Conservation (phyloP, 1,140 invertebrate species). For the Pseudomyrmex dendroicus region DNA sequence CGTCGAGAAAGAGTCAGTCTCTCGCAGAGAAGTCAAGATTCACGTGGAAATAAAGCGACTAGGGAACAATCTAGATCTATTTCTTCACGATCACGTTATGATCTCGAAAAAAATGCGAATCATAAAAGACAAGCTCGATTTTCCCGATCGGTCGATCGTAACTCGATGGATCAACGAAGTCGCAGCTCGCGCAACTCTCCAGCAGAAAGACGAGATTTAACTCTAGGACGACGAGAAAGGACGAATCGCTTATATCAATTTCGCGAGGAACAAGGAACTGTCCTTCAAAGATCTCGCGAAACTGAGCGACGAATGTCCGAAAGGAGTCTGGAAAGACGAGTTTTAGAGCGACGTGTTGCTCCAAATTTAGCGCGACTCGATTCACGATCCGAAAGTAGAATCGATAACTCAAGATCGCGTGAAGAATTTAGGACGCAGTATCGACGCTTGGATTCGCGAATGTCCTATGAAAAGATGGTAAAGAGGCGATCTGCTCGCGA, state of each 20-base stretch:
- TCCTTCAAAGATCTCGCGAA: neutral
- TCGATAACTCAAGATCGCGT: neutral
- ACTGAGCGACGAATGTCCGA: constrained; percentile 3
- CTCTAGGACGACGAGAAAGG: constrained; percentile 13
- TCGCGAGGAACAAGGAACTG: neutral
- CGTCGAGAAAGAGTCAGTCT: constrained; percentile 18
- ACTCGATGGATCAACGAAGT: constrained; percentile 42
- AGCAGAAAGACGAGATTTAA: constrained; percentile 11
- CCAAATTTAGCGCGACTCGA: neutral
- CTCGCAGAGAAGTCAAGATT: constrained; percentile 8
- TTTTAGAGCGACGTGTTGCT: constrained; percentile 1
- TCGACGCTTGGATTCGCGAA: neutral
- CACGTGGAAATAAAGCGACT: neutral
- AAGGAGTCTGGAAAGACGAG: neutral
- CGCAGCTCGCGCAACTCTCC: constrained; percentile 4
- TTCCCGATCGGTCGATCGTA: neutral
- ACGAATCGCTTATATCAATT: neutral
- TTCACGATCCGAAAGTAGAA: neutral
- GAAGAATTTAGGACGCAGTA: neutral
- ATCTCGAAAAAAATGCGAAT: neutral
- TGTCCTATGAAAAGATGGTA: neutral
- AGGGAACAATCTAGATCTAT: constrained; percentile 15
- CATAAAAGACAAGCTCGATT: constrained; percentile 10
- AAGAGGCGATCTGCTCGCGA: neutral
- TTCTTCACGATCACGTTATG: neutral